phyloP scores from a whole-genome alignment of 2,888 invertebrate genomes.

The Drosophila sordidapex region DNA sequence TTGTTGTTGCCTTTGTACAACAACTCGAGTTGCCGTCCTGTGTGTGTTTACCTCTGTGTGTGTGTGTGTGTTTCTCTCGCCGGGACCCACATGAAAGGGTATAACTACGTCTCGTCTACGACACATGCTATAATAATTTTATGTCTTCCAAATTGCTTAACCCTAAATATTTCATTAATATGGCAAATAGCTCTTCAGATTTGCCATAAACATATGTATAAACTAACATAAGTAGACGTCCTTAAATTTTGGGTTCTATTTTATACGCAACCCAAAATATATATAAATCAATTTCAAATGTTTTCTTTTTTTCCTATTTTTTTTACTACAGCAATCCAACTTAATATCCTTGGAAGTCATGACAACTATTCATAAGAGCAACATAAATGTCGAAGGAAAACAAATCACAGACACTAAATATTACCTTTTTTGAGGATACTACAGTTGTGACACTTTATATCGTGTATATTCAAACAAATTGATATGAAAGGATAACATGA shows the following conservation, averaged over 20 bases:
- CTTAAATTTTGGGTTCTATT: conserved; percentile 6
- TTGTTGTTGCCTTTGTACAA: conserved; percentile 39
- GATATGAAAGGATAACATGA: not conserved
- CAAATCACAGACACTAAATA: conserved; percentile 1
- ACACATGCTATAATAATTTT: conserved; percentile 59
- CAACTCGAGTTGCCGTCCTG: conserved; percentile 3
- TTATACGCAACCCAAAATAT: conserved; percentile 3
- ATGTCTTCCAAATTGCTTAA: conserved; percentile 52
- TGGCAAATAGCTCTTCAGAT: conserved; percentile 48
- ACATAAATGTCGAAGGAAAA: conserved; percentile 1
- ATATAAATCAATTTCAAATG: conserved; percentile 27
- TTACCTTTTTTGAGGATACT: not conserved
- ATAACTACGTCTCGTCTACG: conserved; percentile 40
- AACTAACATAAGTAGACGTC: conserved; percentile 24
- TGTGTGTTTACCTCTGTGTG: not conserved
- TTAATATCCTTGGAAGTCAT: not conserved
- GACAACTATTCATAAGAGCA: not conserved
- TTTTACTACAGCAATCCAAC: not conserved
- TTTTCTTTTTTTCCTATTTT: not conserved
- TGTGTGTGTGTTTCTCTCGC: not conserved
- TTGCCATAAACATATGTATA: conserved; percentile 20
- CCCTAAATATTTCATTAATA: conserved; percentile 59
- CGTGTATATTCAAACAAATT: not conserved
- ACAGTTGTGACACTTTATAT: not conserved
- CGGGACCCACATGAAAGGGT: conserved; percentile 40